A percentile compares a stretch with the other conserved stretches of the same genome.
These are phyloP conservation scores for Orestias chungarensis DNA, from an alignment of 2,797 vertebrate genomes.

Conservation along the genomic window DNA sequence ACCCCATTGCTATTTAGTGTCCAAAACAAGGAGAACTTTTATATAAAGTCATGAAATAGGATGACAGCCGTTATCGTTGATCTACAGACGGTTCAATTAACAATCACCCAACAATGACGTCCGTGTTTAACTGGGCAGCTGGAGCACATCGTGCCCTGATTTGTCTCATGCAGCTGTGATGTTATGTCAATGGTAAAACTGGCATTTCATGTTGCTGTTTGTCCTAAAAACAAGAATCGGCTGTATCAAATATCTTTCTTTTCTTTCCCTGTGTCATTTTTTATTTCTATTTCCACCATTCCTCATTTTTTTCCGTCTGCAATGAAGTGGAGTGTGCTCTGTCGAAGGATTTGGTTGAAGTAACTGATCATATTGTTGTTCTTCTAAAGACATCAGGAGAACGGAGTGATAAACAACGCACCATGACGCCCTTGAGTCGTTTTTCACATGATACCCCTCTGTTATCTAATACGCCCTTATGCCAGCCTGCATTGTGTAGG, in stretches of 20 bases:
- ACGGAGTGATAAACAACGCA: slow-evolving; percentile 9
- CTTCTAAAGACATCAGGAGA: slow-evolving; percentile 8
- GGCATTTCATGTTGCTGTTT: not conserved
- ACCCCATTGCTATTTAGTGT: slow-evolving; percentile 16
- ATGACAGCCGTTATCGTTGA: too few species aligned
- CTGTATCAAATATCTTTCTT: too few species aligned
- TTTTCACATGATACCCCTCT: not conserved
- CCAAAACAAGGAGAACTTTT: not conserved
- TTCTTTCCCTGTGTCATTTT: too few species aligned
- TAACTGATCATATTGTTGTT: too few species aligned
- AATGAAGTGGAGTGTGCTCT: too few species aligned
- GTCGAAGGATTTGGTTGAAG: too few species aligned
- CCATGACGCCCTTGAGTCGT: slow-evolving; percentile 19
- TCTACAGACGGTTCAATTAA: not conserved
- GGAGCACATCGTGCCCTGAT: slow-evolving; percentile 22
- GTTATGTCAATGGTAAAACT: slow-evolving; percentile 31
- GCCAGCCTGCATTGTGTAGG: not conserved
- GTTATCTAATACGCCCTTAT: slow-evolving; percentile 8
- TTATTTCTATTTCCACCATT: not conserved
- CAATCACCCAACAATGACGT: not conserved
- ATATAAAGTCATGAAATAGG: not conserved
- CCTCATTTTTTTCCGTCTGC: not conserved
- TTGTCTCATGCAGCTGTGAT: not conserved
- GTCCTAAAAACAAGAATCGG: not conserved
- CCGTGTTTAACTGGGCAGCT: slow-evolving; percentile 18